Base-by-base conservation (phyloP, 2,113 vertebrate species). In the Dasypus novemcinctus region DNA sequence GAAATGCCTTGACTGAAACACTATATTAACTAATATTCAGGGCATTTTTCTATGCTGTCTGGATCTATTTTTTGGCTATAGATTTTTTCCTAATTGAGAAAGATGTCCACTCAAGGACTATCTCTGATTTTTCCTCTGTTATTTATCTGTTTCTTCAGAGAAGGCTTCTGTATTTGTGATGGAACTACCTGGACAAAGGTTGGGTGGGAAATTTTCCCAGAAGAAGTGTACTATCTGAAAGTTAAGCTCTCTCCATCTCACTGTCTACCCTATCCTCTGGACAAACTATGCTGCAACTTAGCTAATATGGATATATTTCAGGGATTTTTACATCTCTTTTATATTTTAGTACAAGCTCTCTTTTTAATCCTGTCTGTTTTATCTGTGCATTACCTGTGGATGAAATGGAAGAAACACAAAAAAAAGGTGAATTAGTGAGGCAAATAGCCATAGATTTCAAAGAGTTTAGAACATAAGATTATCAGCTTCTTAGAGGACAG, bases 131-230 rank as follows among this genome's bases (percentile, higher is more conserved):
- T 87, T 84, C 49, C 74, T 89, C 76, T 98, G 49, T 82, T 97
- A 92, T 43, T 91, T 59, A 49, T 76, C 88, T 90, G 96, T 93
- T 96, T 97, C 61, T 84, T 97, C 52, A 69, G 59, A 86, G 90
- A 94, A 36, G 91, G 41, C 14, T 7, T 93, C 84, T 94, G 94
- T 71, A 87, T 91, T 87, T 97, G 97, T 75, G 96, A 97, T 43
- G 90, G 96, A 43, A 97, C 97, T 29, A 49, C 18, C 46, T 98
- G 98, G 98, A 66, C 96, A n/a, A 98, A 92, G 59, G 94, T 96
- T 72, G 97, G 95, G 63, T 97, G 97, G 97, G 98, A 98, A 76
- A 97, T 98, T 82, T 84, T 97, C 54, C 97, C 96, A 80, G 96
- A 97, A 63, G 98, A 98, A 92, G 81, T 90, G 21, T n/a, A 85